phyloP scores from a whole-genome alignment of 2,888 invertebrate genomes.

The Pristionchus arcanus region DNA sequence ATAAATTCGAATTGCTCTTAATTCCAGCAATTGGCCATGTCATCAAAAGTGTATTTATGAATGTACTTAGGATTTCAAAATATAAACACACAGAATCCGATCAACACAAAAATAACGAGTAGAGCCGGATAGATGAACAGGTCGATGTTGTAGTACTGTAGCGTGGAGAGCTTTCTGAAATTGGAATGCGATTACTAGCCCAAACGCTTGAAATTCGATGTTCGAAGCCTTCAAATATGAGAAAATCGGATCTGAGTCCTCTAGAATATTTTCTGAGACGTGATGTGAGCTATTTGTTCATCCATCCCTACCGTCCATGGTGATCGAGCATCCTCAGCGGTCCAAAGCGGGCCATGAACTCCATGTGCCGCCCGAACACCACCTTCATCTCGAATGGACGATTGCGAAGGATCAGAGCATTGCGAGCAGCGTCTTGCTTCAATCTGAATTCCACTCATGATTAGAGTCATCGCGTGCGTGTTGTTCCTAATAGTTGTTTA shows the following conservation, averaged over 20 bases:
- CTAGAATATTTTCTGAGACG: too few relatives aligned
- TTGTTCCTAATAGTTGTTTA: too few relatives aligned
- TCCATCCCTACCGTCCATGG: slow-evolving; percentile 32
- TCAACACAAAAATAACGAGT: neutral
- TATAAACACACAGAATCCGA: neutral
- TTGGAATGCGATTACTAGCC: neutral
- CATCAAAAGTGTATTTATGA: neutral
- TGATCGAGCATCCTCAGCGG: slow-evolving; percentile 28
- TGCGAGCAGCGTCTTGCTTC: neutral
- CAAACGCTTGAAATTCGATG: neutral
- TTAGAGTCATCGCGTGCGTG: too few relatives aligned
- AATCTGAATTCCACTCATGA: neutral
- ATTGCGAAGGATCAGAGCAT: slow-evolving; percentile 6
- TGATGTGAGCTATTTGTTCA: too few relatives aligned
- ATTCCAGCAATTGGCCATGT: too few relatives aligned
- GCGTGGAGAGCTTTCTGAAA: neutral
- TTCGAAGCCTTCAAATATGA: too few relatives aligned
- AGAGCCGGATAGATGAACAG: neutral
- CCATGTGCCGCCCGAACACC: slow-evolving; percentile 16
- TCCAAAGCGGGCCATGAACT: slow-evolving; percentile 43
- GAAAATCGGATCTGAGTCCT: too few relatives aligned
- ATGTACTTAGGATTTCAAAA: neutral
- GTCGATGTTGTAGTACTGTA: slow-evolving; percentile 50
- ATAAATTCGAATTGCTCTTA: too few relatives aligned
- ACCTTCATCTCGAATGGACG: slow-evolving; percentile 48